phyloP scores from a whole-genome alignment of 1,140 invertebrate species.

The Yoshiicerus persimilis region DNA sequence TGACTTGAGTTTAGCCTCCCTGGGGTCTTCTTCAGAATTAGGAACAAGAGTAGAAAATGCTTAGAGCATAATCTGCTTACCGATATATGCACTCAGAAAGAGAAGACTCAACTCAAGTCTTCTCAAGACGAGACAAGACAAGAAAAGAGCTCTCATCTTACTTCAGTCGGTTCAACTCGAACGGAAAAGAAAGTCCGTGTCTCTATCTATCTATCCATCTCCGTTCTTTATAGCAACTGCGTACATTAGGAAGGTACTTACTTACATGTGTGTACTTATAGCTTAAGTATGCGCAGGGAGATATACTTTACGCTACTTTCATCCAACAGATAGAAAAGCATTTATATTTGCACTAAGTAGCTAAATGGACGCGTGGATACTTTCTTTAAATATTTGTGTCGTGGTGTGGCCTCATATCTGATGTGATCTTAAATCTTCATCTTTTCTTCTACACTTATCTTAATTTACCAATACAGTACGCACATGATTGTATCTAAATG shows the following conservation, averaged over 20 bases:
- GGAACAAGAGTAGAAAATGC: conserved; percentile 22
- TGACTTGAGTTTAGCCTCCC: conserved; percentile 21
- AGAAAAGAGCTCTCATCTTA: conserved; percentile 6
- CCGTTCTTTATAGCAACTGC: neutral
- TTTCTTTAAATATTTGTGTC: neutral
- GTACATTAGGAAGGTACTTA: neutral
- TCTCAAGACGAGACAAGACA: conserved; percentile 6
- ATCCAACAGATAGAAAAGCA: too few species aligned
- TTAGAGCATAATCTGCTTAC: conserved; percentile 22
- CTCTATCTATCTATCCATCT: neutral
- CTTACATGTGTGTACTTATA: neutral
- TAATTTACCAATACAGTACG: too few species aligned
- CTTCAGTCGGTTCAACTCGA: neutral
- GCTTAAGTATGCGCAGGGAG: too few species aligned
- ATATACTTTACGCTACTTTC: too few species aligned
- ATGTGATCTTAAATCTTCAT: too few species aligned
- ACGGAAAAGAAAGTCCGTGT: neutral
- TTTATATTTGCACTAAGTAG: neutral
- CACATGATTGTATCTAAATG: too few species aligned
- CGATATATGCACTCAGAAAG: conserved; percentile 14
- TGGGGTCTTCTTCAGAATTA: conserved; percentile 9
- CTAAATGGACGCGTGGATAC: neutral
- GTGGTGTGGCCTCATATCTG: neutral
- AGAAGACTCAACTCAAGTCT: neutral
- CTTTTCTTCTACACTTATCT: too few species aligned